phyloP scores from a whole-genome alignment of 2,797 vertebrate species.

The Pangasius macronema region DNA sequence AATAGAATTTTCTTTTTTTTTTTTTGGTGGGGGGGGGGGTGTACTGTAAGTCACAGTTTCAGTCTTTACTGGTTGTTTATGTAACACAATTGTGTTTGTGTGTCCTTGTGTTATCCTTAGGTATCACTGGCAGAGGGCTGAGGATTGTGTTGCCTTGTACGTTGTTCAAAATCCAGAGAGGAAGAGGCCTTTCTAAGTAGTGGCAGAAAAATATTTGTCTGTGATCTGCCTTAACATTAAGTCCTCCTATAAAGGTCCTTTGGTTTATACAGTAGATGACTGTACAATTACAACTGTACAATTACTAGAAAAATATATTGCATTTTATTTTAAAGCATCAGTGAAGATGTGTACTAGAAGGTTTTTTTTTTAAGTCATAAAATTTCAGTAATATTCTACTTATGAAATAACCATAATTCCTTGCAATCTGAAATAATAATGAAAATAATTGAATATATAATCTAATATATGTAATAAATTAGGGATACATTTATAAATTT shows the following conservation, averaged over 20 bases:
- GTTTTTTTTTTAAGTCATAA: not conserved
- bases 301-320: conserved; percentile 5
- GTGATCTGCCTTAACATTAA: not conserved
- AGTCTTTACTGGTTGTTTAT: not conserved
- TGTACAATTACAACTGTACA: not conserved
- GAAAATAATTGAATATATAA: no score
- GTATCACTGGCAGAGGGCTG: conserved; percentile 82
- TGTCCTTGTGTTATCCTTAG: conserved; percentile 63
- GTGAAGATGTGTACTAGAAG: not conserved
- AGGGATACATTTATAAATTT: no score
- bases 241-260: not conserved
- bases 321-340: not conserved
- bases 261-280: not conserved
- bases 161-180: conserved; percentile 83
- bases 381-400: not conserved
- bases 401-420: not conserved
- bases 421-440: not conserved
- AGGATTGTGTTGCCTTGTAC: conserved; percentile 78
- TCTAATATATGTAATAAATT: not conserved
- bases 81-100: not conserved
- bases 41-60: not conserved
- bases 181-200: conserved; percentile 73
- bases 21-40: no score
- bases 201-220: not conserved
- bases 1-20: not conserved